Percentiles rank a stretch among this genome's conserved stretches.
Conservation (phyloP, 2,113 vertebrate genomes). For the Anoplopoma fimbria region DNA sequence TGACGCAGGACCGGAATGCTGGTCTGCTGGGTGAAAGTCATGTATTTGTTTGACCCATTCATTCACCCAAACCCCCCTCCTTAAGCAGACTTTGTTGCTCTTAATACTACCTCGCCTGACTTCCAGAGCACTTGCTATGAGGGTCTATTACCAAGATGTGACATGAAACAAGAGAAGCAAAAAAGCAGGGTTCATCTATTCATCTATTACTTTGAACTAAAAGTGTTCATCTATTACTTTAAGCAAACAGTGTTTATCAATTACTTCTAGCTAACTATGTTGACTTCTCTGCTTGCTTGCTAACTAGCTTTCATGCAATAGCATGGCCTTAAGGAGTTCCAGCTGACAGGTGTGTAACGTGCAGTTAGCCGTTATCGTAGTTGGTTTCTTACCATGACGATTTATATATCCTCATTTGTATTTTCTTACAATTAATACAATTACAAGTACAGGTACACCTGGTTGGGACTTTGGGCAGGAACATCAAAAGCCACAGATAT, state of each 20-base stretch:
- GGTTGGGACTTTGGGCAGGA: neutral
- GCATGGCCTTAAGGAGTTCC: neutral
- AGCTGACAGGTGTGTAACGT: neutral
- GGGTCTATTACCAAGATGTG: no score
- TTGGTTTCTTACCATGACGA: neutral
- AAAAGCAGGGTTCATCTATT: no score
- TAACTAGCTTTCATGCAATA: neutral
- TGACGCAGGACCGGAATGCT: no score
- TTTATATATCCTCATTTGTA: neutral
- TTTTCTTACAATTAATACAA: neutral
- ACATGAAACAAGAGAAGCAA: no score
- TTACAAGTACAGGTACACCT: neutral
- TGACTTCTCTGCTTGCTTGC: neutral
- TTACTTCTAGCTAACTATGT: neutral
- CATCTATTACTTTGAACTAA: no score
- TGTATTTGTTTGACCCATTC: no score
- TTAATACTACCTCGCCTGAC: no score
- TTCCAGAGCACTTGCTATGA: no score
- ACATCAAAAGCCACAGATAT: constrained; percentile 3
- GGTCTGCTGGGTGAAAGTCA: no score
- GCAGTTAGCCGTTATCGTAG: neutral
- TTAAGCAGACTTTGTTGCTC: no score
- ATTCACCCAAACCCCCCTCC: no score
- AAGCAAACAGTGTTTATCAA: neutral
- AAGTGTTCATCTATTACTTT: neutral